These are phyloP conservation scores for Microplitis deprimator DNA, from an alignment of 2,888 invertebrate species.

Conservation along the genomic window DNA sequence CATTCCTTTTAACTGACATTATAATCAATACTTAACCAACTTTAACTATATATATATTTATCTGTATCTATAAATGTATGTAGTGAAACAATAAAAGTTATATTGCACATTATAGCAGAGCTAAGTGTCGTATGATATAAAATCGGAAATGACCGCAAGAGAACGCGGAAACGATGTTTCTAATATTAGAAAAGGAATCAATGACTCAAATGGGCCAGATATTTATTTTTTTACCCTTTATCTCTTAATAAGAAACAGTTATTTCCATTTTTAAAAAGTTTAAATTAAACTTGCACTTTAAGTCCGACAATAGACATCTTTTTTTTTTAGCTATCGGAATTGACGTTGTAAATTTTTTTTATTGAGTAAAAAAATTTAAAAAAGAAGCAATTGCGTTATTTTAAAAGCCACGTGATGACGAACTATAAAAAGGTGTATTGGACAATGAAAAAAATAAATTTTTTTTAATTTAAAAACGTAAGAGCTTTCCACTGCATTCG, in stretches of 20 bases:
- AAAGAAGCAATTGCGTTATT: background rate
- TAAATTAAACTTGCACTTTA: background rate
- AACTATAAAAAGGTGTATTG: background rate
- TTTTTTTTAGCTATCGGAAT: too few relatives aligned
- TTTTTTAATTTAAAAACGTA: background rate
- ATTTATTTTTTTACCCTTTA: background rate
- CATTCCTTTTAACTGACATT: conserved; percentile 1
- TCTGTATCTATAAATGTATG: background rate
- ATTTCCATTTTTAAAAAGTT: background rate
- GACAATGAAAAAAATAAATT: background rate
- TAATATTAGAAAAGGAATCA: conserved; percentile 29
- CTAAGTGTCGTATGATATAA: background rate
- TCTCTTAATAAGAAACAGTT: conserved; percentile 1
- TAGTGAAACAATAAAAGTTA: too few relatives aligned
- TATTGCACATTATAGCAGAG: background rate
- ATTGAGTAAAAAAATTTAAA: background rate
- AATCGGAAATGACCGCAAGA: background rate
- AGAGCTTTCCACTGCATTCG: background rate
- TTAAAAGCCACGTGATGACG: background rate
- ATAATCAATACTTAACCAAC: conserved; percentile 4
- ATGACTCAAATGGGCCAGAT: background rate
- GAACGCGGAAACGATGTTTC: conserved; percentile 16
- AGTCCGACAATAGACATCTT: background rate
- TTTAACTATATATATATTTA: background rate
- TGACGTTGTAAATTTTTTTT: background rate